These are phyloP conservation scores for Bombus huntii DNA, from an alignment of 1,140 invertebrate species.

Conservation along the genomic window DNA sequence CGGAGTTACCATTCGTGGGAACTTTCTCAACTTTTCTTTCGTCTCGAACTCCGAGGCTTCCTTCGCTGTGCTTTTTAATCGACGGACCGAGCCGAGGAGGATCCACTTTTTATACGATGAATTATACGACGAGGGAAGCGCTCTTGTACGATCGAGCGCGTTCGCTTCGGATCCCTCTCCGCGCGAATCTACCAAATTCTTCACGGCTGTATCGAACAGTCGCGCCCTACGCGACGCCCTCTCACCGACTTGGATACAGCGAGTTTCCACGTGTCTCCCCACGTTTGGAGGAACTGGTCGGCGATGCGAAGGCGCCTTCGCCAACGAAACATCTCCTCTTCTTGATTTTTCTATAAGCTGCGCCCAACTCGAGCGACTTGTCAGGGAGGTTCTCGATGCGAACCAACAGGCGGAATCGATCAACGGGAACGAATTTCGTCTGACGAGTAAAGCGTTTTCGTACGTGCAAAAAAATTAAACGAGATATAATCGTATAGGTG, in stretches of 20 bases:
- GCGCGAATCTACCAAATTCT: slow-evolving; percentile 1
- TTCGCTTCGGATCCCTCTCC: slow-evolving; percentile 6
- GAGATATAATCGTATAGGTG: not conserved
- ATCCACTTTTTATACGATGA: slow-evolving; percentile 73
- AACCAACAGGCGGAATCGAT: slow-evolving; percentile 16
- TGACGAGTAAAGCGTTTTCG: not conserved
- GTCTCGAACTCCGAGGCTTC: slow-evolving; percentile 42
- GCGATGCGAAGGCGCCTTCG: not conserved
- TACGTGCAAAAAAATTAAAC: not conserved
- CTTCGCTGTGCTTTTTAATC: slow-evolving; percentile 52
- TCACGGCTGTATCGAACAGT: not conserved
- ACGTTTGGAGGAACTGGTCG: not conserved
- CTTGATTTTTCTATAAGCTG: slow-evolving; percentile 1
- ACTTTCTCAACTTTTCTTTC: slow-evolving; percentile 39
- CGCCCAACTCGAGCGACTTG: slow-evolving; percentile 1
- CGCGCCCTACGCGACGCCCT: not conserved
- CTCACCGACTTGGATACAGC: not conserved
- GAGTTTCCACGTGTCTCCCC: not conserved
- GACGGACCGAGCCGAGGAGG: slow-evolving; percentile 49
- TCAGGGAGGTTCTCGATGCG: slow-evolving; percentile 1
- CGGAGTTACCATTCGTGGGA: not conserved
- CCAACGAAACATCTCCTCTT: not conserved
- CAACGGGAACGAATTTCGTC: not conserved
- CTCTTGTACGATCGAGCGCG: slow-evolving; percentile 35
- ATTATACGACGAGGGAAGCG: slow-evolving; percentile 51